Evolutionary conservation across 2,113 vertebrate genomes (phyloP).

Genomic region (Phaethon lepturus): DNA sequence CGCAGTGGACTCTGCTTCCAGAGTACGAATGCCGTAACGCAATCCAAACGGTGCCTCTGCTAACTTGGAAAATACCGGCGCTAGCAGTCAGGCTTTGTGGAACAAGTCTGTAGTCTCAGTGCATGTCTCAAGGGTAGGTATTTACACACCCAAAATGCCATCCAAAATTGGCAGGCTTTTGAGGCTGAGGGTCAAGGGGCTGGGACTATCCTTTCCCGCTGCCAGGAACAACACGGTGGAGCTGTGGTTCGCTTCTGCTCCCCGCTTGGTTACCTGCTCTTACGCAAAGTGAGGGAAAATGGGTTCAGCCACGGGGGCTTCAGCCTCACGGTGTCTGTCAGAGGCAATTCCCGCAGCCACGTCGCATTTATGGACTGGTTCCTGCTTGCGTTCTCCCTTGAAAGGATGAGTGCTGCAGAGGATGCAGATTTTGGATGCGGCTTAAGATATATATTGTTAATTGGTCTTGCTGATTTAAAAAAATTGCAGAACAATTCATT

Average conservation of each 20-base stretch:
- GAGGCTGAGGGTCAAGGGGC: background rate
- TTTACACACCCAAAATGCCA: background rate
- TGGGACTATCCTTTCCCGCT: background rate
- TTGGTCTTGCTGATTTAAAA: background rate
- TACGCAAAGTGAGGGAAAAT: background rate
- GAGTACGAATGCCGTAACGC: background rate
- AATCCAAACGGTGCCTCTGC: background rate
- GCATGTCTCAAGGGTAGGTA: background rate
- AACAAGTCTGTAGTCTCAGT: background rate
- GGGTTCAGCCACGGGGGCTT: background rate
- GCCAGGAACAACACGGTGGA: background rate
- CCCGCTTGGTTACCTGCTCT: background rate
- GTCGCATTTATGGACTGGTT: background rate
- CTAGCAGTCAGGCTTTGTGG: background rate
- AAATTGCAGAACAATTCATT: background rate
- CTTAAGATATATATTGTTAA: background rate
- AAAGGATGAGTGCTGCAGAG: background rate
- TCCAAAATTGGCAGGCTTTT: background rate
- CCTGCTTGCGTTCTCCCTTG: background rate
- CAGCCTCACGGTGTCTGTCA: background rate
- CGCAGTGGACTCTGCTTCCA: background rate
- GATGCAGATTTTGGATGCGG: background rate
- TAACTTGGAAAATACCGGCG: background rate
- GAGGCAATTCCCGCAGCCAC: rapidly evolving
- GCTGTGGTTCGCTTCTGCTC: background rate